Percentiles rank a stretch among this genome's conserved stretches.
phyloP scores from a whole-genome alignment of 2,797 vertebrate genomes.

The Sphenodon punctatus region DNA sequence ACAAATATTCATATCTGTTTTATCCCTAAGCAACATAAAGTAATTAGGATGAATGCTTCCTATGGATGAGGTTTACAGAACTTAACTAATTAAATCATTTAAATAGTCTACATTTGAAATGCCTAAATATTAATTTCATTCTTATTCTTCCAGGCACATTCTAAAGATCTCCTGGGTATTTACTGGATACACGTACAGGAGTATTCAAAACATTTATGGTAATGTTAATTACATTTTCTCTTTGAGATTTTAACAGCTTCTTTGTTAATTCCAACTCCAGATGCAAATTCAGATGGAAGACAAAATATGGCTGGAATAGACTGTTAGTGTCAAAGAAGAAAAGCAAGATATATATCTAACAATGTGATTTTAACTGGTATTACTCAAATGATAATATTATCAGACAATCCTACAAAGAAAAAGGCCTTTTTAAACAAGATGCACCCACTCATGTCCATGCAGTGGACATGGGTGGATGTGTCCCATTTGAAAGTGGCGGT shows the following conservation, averaged over 20 bases:
- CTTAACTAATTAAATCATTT: not conserved
- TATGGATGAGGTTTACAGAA: not conserved
- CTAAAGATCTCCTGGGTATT: not conserved
- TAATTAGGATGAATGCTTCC: not conserved
- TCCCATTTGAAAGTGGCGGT: no score
- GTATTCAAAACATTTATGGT: conserved; percentile 17
- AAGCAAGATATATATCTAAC: not conserved
- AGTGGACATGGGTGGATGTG: no score
- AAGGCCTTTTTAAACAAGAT: no score
- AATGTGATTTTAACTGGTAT: not conserved
- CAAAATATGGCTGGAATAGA: conserved; percentile 7
- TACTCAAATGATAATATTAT: not conserved
- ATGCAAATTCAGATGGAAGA: conserved; percentile 9
- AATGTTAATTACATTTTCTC: conserved; percentile 27
- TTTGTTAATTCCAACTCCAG: conserved; percentile 31
- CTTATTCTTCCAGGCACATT: not conserved
- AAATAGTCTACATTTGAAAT: not conserved
- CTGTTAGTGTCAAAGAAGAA: not conserved
- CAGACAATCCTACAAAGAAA: not conserved
- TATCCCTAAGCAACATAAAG: no score
- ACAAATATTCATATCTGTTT: no score
- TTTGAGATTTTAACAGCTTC: conserved; percentile 42
- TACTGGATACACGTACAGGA: conserved; percentile 5
- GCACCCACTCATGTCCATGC: no score
- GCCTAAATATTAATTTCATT: not conserved